Evolutionary conservation across 2,113 vertebrate genomes (phyloP), one percentile per base, ranked within the genome.

Genomic region (Chionodraco myersi): DNA sequence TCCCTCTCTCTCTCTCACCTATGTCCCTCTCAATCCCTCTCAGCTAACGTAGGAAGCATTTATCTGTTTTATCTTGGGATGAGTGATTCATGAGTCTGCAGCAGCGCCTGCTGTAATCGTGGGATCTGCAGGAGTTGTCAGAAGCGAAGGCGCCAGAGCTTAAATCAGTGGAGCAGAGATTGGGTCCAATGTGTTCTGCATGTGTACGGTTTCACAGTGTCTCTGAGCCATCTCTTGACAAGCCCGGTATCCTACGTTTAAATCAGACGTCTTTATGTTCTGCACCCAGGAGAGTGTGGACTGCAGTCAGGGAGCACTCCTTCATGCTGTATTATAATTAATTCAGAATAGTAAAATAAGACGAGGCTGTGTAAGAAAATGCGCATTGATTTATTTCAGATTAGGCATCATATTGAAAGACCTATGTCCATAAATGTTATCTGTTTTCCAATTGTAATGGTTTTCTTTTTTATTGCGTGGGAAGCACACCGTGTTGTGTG

Each of bases 41-140:
- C 61, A 81, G 75, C 78, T 16, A 72, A 70, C 26, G 8, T 30
- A 56, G 86, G 75, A 75, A 68, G 71, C 85, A 84, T 89, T 72
- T 91, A 80, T 93, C 83, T 83, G 74, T 81, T 92, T 92, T 83
- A 93, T 93, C 89, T 82, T 1, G 10, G 59, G 56, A 74, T 90
- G 93, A 91, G 88, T 92, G 86, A 92, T 93, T 93, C 87, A 88
- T 86, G 89, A 89, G 86, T 91, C 72, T 72, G 78, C 68, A 62
- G 80, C 67, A 73, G 77, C 21, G 60, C 74, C 63, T 60, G 82
- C 73, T 80, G 11, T 86, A 90, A 91, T 91, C 91, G 36, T 51
- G 53, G 69, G 75, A 93, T 94, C 88, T 88, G 80, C 75, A 70
- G 82, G 78, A 88, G 88, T 82, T 85, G 84, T 91, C 91, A 82